Evolutionary conservation across 2,113 vertebrate genomes (phyloP).

Genomic region (Promerops cafer): DNA sequence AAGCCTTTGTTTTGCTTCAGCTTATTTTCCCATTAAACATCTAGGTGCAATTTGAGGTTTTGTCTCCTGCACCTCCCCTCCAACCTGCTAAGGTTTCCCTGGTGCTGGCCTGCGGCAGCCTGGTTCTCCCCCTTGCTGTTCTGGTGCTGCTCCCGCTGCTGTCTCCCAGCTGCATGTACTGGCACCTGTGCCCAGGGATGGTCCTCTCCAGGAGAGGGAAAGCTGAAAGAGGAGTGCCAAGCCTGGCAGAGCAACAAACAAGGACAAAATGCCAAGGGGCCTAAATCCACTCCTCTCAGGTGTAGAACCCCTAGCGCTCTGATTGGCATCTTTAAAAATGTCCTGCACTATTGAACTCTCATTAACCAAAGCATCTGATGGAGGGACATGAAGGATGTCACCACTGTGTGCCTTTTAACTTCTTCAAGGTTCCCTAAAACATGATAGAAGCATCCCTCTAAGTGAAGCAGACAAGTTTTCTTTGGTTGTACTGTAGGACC

Average conservation of each 20-base stretch:
- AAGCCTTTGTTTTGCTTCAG: background rate
- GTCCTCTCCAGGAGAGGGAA: background rate
- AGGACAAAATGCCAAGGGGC: background rate
- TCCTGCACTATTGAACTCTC: background rate
- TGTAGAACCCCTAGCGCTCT: accelerated
- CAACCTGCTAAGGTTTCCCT: background rate
- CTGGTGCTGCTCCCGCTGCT: background rate
- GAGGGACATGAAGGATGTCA: background rate
- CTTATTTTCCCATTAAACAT: background rate
- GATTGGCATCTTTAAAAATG: background rate
- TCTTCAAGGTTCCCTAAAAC: background rate
- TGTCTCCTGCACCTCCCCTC: background rate
- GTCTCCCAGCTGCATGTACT: background rate
- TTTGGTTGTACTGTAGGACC: background rate
- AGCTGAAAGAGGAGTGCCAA: background rate
- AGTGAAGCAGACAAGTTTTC: background rate
- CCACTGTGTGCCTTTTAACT: background rate
- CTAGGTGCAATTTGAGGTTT: background rate
- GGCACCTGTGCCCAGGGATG: accelerated
- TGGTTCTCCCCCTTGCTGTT: background rate
- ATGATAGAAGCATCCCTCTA: background rate
- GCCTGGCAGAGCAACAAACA: background rate
- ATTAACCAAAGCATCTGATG: background rate
- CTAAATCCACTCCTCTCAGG: background rate
- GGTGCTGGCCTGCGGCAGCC: background rate